Conservation (phyloP, 1,140 invertebrate genomes). For the Ceratina japonica region DNA sequence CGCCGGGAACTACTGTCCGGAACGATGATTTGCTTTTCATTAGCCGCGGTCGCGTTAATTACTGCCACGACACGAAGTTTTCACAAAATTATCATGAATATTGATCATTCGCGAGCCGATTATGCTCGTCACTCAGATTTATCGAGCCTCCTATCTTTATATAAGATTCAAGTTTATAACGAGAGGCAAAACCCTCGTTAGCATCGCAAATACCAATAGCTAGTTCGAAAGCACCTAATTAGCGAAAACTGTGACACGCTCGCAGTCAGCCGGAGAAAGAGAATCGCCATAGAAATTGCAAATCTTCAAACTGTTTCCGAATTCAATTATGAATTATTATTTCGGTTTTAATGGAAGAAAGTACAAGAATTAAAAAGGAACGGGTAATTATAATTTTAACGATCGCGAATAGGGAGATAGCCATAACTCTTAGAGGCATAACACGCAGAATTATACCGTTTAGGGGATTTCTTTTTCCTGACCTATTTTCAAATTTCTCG, state of each 20-base stretch:
- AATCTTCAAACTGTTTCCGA: background rate
- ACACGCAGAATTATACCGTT: background rate
- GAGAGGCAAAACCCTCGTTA: conserved; percentile 8
- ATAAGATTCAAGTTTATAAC: background rate
- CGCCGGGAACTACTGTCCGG: background rate
- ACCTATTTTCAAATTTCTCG: conserved; percentile 21
- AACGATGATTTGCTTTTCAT: conserved; percentile 19
- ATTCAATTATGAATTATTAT: too few relatives aligned
- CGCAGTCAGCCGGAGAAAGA: background rate
- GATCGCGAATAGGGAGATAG: background rate
- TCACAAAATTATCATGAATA: background rate
- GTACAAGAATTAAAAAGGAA: background rate
- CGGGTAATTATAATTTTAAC: background rate
- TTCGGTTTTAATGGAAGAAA: background rate
- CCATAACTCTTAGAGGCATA: background rate
- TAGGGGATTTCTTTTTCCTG: background rate
- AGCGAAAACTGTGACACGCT: conserved; percentile 23
- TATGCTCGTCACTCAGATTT: background rate
- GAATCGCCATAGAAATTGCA: background rate
- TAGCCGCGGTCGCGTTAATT: background rate
- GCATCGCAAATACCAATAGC: conserved; percentile 6
- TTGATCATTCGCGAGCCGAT: background rate
- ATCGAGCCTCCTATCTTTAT: too few relatives aligned
- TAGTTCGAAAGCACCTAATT: conserved; percentile 24
- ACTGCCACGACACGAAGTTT: background rate